Percentiles rank a stretch among this genome's conserved stretches.
Evolutionary conservation across 37 sponge, comb jelly and placozoan genomes (phyloP).

Genomic region (Mnemiopsis leidyi): DNA sequence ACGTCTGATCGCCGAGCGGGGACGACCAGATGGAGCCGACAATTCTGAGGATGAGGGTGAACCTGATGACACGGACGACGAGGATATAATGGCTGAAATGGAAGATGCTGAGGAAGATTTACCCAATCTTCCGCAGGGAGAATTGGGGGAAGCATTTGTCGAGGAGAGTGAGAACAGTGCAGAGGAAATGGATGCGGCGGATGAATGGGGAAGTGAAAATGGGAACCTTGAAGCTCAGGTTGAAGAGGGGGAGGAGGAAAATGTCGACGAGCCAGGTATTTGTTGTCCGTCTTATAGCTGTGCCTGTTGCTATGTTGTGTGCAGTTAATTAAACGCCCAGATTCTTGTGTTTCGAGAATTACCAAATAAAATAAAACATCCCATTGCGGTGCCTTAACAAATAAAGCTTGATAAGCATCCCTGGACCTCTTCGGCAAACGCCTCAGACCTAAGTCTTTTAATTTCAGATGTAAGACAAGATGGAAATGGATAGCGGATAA

Average conservation of each 20-base stretch:
- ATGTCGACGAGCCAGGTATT: constrained; percentile 12
- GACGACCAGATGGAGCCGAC: background rate
- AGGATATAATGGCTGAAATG: background rate
- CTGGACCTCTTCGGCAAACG: too few relatives aligned
- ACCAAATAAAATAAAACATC: too few relatives aligned
- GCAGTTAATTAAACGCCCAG: too few relatives aligned
- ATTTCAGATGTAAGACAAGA: background rate
- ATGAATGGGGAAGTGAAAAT: background rate
- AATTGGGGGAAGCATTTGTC: background rate
- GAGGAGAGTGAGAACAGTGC: background rate
- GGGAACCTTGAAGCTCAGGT: background rate
- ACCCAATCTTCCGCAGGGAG: background rate
- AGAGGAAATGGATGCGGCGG: background rate
- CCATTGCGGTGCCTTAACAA: too few relatives aligned
- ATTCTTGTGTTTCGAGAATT: too few relatives aligned
- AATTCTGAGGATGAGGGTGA: background rate
- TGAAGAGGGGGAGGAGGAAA: background rate
- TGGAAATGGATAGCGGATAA: background rate
- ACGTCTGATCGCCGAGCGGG: constrained; percentile 1
- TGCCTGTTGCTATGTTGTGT: too few relatives aligned
- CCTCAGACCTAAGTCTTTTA: too few relatives aligned
- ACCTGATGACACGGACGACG: background rate
- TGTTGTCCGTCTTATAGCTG: too few relatives aligned
- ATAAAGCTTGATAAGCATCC: too few relatives aligned
- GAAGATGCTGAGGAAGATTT: background rate